Base-by-base conservation (phyloP, 2,113 vertebrate species). In the Chascanopsetta lugubris region DNA sequence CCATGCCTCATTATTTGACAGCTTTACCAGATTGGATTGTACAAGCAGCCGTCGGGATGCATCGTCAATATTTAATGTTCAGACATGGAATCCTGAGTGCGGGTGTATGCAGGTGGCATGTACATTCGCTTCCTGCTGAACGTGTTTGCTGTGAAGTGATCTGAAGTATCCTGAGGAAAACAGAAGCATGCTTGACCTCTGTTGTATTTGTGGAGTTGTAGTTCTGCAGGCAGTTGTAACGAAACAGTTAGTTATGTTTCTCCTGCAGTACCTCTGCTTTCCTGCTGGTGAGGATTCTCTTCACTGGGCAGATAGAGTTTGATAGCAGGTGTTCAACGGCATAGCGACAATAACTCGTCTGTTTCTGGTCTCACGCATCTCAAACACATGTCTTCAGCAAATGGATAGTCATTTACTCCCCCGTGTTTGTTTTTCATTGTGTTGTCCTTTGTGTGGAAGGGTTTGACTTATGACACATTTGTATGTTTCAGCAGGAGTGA, bases 401-500 rank as follows among this genome's bases (percentile, higher is more conserved):
- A n/a, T 8, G 18, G 34, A 29, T 25, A 64, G n/a, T 21, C 30
- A 5, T 7, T 0, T n/a, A 8, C 27, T 36, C 20, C 59, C 46
- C 25, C 1, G 20, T 29, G 47, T 50, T 61, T 3, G 17, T 34
- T 5, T 36, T 58, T 34, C 7, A 32, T 1, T 21, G 12, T n/a
- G 20, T 42, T 18, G 20, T 48, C 34, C 21, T 25, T 6, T 46
- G 12, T 58, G 47, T 55, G 48, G 11, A 7, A 2, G 40, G 17
- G 27, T 53, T 8, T 63, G n/a, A 58, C 36, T 50, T 49, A 7
- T 51, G 17, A 38, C 32, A 18, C 71, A 43, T 72, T 27, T 65
- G 47, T 80, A 49, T 79, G 46, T 85, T 62, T 83, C 48, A 51
- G 55, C 76, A 92, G 90, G 83, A 65, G 62, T 80, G 69, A 84